Evolutionary conservation across 1,140 invertebrate genomes (phyloP), one percentile per base, ranked within the genome.

Genomic region (Glossosoma conforme): DNA sequence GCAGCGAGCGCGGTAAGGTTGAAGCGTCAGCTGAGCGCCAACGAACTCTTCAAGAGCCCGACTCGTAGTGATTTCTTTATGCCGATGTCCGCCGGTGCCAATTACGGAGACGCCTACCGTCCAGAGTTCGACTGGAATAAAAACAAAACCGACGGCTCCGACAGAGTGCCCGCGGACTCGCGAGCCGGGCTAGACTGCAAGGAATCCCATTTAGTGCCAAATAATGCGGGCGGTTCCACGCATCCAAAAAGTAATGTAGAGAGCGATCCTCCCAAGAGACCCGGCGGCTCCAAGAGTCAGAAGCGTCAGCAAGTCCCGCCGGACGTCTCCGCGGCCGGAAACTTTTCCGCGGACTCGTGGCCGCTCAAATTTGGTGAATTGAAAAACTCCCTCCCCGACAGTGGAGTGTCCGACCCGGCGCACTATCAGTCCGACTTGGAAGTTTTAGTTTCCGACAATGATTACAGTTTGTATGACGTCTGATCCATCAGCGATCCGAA

Each of bases 161-260:
- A 51, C 22, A 24, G 46, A 58, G 51, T 49, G 50, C 50, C 50
- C 45, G 30, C 21, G 5, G 41, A 52, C 19, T 40, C 46, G 18
- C 20, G 41, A 6, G 45, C 22, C 37, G 28, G 46, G 42, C 51
- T 18, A n/a, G 48, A 58, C 46, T 54, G 51, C 33, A 43, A 38
- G 47, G 56, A 58, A 44, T 47, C 52, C 48, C 56, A 54, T 36
- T 21, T 48, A 58, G 56, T 58, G 56, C 56, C 56, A 58, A 58
- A 58, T 52, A 48, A 52, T 28, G 37, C 47, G 32, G 32, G 47
- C 52, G 46, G 50, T 41, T 37, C 42, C 52, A 58, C 40, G 33
- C 24, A 43, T 44, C 54, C 54, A 58, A 52, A 54, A 15, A 42
- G 21, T 52, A 54, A 44, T 47, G 15, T 49, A 56, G 54, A 52